These are phyloP conservation scores for Sus cebifrons DNA, from an alignment of 2,797 vertebrate species.

Conservation along the genomic window DNA sequence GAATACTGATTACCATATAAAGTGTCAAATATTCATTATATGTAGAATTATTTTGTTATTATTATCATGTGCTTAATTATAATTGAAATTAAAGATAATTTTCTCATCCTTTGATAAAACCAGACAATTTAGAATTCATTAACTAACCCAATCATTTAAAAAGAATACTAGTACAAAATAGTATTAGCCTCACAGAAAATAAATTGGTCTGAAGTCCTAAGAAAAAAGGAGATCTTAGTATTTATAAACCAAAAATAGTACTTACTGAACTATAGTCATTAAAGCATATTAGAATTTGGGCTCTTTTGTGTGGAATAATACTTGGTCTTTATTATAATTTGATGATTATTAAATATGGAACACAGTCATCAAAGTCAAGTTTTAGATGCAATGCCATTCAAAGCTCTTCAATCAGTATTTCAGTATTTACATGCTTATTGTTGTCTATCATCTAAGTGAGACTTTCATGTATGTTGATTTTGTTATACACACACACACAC, in stretches of 20 bases:
- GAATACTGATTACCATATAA: constrained; percentile 57
- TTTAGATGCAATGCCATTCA: not conserved
- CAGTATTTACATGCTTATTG: not conserved
- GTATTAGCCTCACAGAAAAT: not conserved
- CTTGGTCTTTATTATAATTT: constrained; percentile 18
- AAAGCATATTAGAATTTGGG: not conserved
- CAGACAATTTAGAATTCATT: constrained; percentile 54
- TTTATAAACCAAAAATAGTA: constrained; percentile 32
- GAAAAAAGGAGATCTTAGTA: not conserved
- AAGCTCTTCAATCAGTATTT: not conserved
- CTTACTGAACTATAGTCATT: constrained; percentile 28
- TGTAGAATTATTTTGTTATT: constrained; percentile 63
- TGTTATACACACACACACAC: not conserved
- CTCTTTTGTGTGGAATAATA: constrained; percentile 41
- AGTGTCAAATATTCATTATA: constrained; percentile 48
- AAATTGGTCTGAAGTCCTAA: not conserved
- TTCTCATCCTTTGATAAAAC: constrained; percentile 62
- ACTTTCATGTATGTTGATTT: constrained; percentile 32
- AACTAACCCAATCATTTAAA: not conserved
- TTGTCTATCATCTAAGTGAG: not conserved
- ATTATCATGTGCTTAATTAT: constrained; percentile 48
- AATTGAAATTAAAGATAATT: constrained; percentile 70
- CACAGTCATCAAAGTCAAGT: not conserved
- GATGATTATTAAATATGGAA: not conserved
- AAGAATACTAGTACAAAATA: constrained; percentile 46